These are phyloP conservation scores for Masnerella sp. DNA, from an alignment of 2,888 invertebrate species.

Conservation along the genomic window DNA sequence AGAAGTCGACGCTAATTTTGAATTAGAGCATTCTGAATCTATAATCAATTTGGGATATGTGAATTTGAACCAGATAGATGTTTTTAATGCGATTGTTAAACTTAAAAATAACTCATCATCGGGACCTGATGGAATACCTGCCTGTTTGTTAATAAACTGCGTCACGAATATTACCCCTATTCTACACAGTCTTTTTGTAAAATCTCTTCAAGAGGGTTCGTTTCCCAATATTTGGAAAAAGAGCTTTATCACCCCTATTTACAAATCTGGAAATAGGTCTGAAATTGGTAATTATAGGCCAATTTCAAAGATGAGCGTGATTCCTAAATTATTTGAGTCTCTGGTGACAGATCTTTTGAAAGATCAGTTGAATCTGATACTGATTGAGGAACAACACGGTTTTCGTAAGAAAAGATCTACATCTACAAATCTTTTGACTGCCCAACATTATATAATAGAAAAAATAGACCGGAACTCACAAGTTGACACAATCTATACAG, in stretches of 20 bases:
- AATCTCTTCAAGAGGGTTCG: background rate
- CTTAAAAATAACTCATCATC: background rate
- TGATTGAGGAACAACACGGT: constrained; percentile 14
- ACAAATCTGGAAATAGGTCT: background rate
- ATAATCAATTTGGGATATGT: background rate
- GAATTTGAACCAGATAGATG: background rate
- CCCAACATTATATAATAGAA: background rate
- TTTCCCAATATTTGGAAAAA: background rate
- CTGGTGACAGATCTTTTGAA: background rate
- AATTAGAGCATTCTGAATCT: background rate
- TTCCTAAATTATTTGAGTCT: constrained; percentile 9
- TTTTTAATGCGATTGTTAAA: background rate
- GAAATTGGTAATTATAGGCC: constrained; percentile 1
- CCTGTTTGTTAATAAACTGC: background rate
- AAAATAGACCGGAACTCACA: background rate
- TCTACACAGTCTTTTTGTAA: background rate
- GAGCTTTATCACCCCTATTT: background rate
- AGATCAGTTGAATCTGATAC: background rate
- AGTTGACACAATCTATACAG: constrained; percentile 1
- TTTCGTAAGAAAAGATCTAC: constrained; percentile 1
- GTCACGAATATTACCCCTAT: background rate
- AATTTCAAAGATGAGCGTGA: background rate
- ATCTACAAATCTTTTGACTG: background rate
- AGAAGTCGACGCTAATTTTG: background rate
- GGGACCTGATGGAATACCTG: constrained; percentile 4